A percentile compares a stretch with the other conserved stretches of the same genome.
phyloP scores from a whole-genome alignment of 2,113 vertebrate genomes.

The Platichthys flesus region DNA sequence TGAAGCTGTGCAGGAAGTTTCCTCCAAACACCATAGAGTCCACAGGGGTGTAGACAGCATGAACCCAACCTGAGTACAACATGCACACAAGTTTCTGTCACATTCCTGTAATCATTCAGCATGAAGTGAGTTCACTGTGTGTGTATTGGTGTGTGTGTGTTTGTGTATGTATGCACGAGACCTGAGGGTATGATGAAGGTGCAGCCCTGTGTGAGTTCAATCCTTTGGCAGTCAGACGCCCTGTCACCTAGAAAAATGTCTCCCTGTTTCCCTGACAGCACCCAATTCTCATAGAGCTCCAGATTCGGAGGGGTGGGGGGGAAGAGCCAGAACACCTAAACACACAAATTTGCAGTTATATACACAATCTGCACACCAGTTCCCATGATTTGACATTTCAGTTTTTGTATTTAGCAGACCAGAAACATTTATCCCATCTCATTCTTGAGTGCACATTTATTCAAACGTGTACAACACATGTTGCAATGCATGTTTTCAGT shows the following conservation, averaged over 20 bases:
- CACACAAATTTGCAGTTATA: constrained; percentile 1
- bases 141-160: too few species aligned
- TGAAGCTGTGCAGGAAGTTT: constrained; percentile 98
- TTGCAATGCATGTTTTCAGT: not conserved
- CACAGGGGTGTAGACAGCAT: constrained; percentile 92
- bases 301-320: constrained; percentile 95
- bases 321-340: constrained; percentile 97
- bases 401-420: not conserved
- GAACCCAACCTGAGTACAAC: constrained; percentile 70
- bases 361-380: not conserved
- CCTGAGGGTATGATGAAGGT: constrained; percentile 98
- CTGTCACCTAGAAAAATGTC: constrained; percentile 96
- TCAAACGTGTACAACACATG: not conserved
- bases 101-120: not conserved
- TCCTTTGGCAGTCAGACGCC: constrained; percentile 92
- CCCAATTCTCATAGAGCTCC: constrained; percentile 98
- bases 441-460: too few species aligned
- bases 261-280: constrained; percentile 97
- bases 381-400: too few species aligned
- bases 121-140: not conserved
- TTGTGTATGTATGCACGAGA: too few species aligned
- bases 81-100: not conserved
- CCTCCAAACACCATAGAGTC: constrained; percentile 97
- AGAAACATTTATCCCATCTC: not conserved
- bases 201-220: constrained; percentile 95